Base-by-base conservation (phyloP, 2,113 vertebrate species). In the Vulpes ferrilata region DNA sequence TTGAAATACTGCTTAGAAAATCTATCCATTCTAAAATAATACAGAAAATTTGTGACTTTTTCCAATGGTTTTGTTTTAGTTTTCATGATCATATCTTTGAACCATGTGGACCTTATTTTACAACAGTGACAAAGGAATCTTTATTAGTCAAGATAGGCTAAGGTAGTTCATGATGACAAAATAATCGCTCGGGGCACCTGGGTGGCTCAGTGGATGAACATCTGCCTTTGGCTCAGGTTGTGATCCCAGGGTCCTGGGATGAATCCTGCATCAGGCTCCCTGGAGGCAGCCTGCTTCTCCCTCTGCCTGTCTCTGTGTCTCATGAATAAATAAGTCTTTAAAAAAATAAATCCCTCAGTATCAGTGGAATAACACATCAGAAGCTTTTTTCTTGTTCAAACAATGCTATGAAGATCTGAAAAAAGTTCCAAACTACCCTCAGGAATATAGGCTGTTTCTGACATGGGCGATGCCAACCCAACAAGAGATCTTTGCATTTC, bases 11-110 rank as follows among this genome's bases (percentile, higher is more conserved):
- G 5, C n/a, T 53, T 73, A 22, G 27, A 48, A 59, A 23, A 79
- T 10, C 35, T 67, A 48, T 23, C 15, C 17, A 22, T 76, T 94
- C 38, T 85, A 86, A 96, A 93, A 73, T 67, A 88, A 76, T 85
- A 65, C 88, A 93, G 17, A 32, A 9, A 15, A 53, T 86, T 95
- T 96, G 23, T 92, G 22, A 76, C 74, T 88, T 91, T 11, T 71
- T 71, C 57, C 8, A 11, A 5, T 35, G 23, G 53, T 78, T 95
- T 94, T 57, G 7, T 48, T 93, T 89, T 67, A 79, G 25, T 73
- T 57, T 80, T 96, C 84, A 57, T 67, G 35, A 9, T 80, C 69
- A 3, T 38, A 22, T 48, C 51, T 92, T 88, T 95, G 59, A 67
- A 19, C 32, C 30, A 1, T 30, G 57, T 88, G 27, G 17, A 80